Percentiles rank a stretch among this genome's conserved stretches.
Evolutionary conservation across 2,888 invertebrate genomes (phyloP).

Genomic region (Liodrosophila aerea): DNA sequence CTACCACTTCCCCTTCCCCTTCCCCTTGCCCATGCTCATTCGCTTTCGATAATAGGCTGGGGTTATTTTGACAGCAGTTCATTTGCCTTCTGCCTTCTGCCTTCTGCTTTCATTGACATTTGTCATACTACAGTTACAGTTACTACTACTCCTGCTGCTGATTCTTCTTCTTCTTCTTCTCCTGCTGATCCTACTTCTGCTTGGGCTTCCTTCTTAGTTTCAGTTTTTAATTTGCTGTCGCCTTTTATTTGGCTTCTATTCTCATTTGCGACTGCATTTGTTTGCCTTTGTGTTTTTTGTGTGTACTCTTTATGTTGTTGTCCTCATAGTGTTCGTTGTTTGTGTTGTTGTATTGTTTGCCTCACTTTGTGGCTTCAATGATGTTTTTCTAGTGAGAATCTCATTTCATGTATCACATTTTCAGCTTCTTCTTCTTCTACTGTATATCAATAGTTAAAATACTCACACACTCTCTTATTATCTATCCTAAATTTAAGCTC

Average conservation of each 20-base stretch:
- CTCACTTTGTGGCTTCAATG: slow-evolving; percentile 13
- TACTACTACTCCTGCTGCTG: slow-evolving; percentile 43
- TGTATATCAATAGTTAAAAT: no score
- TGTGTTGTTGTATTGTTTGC: slow-evolving; percentile 22
- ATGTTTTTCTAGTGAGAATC: slow-evolving; percentile 57
- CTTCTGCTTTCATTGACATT: slow-evolving; percentile 44
- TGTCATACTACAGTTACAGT: slow-evolving; percentile 37
- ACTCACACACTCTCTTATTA: no score
- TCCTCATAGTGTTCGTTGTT: slow-evolving; percentile 4
- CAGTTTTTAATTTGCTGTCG: slow-evolving; percentile 6
- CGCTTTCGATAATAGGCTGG: slow-evolving; percentile 55
- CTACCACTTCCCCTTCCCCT: slow-evolving; percentile 3
- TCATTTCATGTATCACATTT: slow-evolving; percentile 38
- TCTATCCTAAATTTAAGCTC: no score
- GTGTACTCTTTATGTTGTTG: no score
- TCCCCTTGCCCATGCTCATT: slow-evolving; percentile 4
- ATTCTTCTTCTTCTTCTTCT: slow-evolving; percentile 62
- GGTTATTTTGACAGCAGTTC: slow-evolving; percentile 78
- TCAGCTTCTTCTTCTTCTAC: no score
- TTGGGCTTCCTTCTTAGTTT: not conserved
- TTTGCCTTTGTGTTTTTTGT: slow-evolving; percentile 31
- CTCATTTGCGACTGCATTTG: slow-evolving; percentile 43
- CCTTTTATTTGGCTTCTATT: slow-evolving; percentile 29
- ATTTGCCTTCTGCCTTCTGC: slow-evolving; percentile 68
- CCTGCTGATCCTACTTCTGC: not conserved